Base-by-base conservation (phyloP, 2,888 invertebrate genomes). In the Chrysolina americana region DNA sequence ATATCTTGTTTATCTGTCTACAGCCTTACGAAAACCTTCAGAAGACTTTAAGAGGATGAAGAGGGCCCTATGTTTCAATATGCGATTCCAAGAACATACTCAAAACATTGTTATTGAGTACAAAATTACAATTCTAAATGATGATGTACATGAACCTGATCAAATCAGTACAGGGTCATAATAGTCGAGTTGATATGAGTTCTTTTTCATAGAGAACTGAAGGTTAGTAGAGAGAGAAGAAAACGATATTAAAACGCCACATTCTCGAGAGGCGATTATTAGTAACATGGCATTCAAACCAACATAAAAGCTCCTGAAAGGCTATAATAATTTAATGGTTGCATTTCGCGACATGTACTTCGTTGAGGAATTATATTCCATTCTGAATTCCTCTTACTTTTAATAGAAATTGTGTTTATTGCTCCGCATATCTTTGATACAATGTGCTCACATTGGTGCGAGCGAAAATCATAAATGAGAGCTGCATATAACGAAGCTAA, bases 261-360 rank as follows among this genome's bases (percentile, higher is more conserved):
- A 53, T 53, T 53, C 19, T 53, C 53, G 21, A 53, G 53, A 21
- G 21, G 53, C 53, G 19, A 19, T 53, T 53, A 53, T 53, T 53
- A 53, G 53, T 53, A 19, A 53, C 53, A 53, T 53, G 53, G 13
- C 19, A 53, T 53, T 53, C 21, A 53, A 53, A 21, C 19, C 19
- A 21, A 53, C 53, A 53, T 53, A 53, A 53, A 53, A 53, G 53
- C 21, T 21, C 53, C 11, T 13, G 21, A 13, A 21, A 53, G 53
- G 53, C 53, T 53, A 53, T 53, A 53, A 53, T 53, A 53, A 11
- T 53, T 53, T 53, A 53, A 53, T 53, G 53, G 5, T 53, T 21
- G 11, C 53, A 13, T 19, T 53, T 53, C 53, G 21, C 19, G 53
- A 53, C 53, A 53, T 13, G 11, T 53, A 21, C 21, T 23, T 23